A percentile compares a stretch with the other conserved stretches of the same genome.
phyloP scores from a whole-genome alignment of 2,797 vertebrate genomes.

The Agapornis canus region DNA sequence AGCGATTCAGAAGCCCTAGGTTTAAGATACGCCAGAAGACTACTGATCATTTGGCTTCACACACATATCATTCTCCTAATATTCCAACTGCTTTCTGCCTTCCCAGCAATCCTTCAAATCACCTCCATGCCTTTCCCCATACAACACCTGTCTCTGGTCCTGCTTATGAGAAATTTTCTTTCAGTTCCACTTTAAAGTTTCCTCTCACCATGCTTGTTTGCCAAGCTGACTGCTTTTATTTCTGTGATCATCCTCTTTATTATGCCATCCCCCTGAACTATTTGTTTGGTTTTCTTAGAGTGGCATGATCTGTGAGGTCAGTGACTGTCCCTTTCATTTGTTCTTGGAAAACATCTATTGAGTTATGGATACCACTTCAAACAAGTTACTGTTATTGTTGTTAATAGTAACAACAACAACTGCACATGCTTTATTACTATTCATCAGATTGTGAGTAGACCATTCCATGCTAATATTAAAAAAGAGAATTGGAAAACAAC shows the following conservation, averaged over 20 bases:
- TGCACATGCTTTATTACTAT: not conserved
- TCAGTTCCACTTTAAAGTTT: not conserved
- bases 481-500: not conserved
- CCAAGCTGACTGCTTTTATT: not conserved
- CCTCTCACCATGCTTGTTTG: not conserved
- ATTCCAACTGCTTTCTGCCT: not conserved
- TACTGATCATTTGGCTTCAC: not conserved
- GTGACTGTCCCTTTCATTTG: not conserved
- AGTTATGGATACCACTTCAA: not conserved
- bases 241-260: not conserved
- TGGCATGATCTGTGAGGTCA: not conserved
- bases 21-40: not conserved
- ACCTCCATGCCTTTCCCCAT: not conserved
- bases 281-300: not conserved
- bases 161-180: not conserved
- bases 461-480: not conserved
- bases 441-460: not conserved
- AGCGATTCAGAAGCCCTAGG: not conserved
- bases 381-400: not conserved
- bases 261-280: not conserved
- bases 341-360: not conserved
- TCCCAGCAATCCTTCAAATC: not conserved
- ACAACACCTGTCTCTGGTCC: not conserved
- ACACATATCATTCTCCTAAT: not conserved
- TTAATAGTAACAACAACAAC: not conserved